phyloP scores from a whole-genome alignment of 2,888 invertebrate species.

The Mesochorus sp. region DNA sequence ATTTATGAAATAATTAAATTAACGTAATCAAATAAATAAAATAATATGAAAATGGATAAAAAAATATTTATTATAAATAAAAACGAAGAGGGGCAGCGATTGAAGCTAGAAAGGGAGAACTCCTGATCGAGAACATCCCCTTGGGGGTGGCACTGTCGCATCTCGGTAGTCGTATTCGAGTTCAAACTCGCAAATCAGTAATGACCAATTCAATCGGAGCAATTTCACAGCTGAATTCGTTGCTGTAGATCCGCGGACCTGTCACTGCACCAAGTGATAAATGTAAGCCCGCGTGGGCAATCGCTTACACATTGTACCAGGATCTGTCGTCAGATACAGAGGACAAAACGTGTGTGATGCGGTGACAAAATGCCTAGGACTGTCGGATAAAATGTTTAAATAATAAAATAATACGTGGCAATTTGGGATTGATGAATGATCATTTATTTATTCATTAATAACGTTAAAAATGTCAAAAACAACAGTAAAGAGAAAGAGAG shows the following conservation, averaged over 20 bases:
- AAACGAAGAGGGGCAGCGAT: neutral
- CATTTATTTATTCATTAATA: too few relatives aligned
- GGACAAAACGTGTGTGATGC: neutral
- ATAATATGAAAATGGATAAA: too few relatives aligned
- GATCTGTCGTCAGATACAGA: slow-evolving; percentile 23
- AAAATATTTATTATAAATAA: too few relatives aligned
- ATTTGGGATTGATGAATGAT: too few relatives aligned
- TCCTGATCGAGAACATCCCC: neutral
- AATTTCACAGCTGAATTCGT: slow-evolving; percentile 68
- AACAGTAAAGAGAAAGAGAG: neutral
- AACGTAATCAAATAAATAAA: neutral
- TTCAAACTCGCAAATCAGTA: slow-evolving; percentile 65
- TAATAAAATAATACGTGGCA: slow-evolving; percentile 13
- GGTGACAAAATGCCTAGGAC: slow-evolving; percentile 17
- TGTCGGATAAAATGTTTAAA: slow-evolving; percentile 20
- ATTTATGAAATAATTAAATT: neutral
- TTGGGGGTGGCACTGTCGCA: slow-evolving; percentile 6
- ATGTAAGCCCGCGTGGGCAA: slow-evolving; percentile 48
- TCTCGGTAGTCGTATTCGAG: slow-evolving; percentile 42
- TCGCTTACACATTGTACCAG: slow-evolving; percentile 42
- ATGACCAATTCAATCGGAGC: slow-evolving; percentile 69
- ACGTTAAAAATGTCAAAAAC: too few relatives aligned
- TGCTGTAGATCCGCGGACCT: slow-evolving; percentile 45
- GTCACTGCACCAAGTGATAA: slow-evolving; percentile 58
- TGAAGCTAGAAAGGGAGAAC: slow-evolving; percentile 4